Percentiles rank a stretch among this genome's conserved stretches.
phyloP scores from a whole-genome alignment of 2,888 invertebrate genomes.

The Deilephila porcellus region DNA sequence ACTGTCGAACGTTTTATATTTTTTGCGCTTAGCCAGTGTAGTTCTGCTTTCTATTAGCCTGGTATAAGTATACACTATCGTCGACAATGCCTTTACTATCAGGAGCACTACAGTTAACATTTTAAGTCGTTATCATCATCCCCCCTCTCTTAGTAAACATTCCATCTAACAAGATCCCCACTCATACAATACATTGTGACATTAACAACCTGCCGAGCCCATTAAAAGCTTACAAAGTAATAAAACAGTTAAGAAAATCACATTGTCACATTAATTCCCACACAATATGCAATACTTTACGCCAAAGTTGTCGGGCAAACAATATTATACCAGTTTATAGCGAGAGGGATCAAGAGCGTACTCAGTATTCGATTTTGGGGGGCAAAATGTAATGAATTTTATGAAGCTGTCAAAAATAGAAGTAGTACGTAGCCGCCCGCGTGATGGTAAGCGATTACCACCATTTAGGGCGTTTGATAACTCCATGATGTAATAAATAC shows the following conservation, averaged over 20 bases:
- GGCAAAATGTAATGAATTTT: too few species aligned
- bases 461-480: too few species aligned
- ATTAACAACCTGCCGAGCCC: slow-evolving; percentile 26
- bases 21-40: too few species aligned
- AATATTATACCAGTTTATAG: slow-evolving; percentile 17
- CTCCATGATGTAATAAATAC: too few species aligned
- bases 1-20: too few species aligned
- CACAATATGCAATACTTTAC: slow-evolving; percentile 28
- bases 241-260: slow-evolving; percentile 28
- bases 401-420: not conserved
- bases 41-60: too few species aligned
- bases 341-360: not conserved
- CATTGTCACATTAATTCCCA: slow-evolving; percentile 20
- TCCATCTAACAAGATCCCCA: slow-evolving; percentile 13
- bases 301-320: slow-evolving; percentile 16
- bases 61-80: too few species aligned
- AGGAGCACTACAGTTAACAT: too few species aligned
- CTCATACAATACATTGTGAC: slow-evolving; percentile 28
- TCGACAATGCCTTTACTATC: too few species aligned
- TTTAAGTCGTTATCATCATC: not conserved
- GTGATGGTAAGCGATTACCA: too few species aligned
- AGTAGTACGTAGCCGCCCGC: too few species aligned
- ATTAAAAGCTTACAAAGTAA: slow-evolving; percentile 24
- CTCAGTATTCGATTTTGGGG: not conserved
- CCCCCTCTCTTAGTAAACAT: not conserved